A percentile compares a stretch with the other conserved stretches of the same genome.
phyloP scores from a whole-genome alignment of 2,888 invertebrate genomes.

The Carabus problematicus region DNA sequence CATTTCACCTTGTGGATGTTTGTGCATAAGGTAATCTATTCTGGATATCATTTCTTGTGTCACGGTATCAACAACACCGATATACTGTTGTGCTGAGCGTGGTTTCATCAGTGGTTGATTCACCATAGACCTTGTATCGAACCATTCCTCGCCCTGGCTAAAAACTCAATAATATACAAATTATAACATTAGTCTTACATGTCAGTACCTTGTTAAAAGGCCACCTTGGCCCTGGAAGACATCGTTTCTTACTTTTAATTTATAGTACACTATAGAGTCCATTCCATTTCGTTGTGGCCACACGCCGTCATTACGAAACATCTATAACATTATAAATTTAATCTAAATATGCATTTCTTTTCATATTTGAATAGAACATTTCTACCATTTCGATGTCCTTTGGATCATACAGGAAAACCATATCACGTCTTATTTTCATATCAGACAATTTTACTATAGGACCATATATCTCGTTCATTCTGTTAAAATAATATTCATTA shows the following conservation, averaged over 20 bases:
- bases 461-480: constrained; percentile 55
- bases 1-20: constrained; percentile 48
- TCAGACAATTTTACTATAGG: constrained; percentile 54
- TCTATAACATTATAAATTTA: constrained; percentile 50
- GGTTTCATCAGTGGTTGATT: constrained; percentile 65
- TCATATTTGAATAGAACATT: no score
- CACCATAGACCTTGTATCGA: constrained; percentile 61
- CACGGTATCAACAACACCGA: constrained; percentile 51
- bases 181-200: neutral
- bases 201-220: constrained; percentile 47
- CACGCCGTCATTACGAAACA: constrained; percentile 60
- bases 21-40: constrained; percentile 45
- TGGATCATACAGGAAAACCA: constrained; percentile 59
- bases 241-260: constrained; percentile 55
- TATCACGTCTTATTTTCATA: constrained; percentile 11
- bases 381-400: constrained; percentile 58
- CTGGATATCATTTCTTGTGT: constrained; percentile 50
- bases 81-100: constrained; percentile 52
- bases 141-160: constrained; percentile 66
- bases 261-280: constrained; percentile 57
- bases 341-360: neutral
- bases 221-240: constrained; percentile 58
- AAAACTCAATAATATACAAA: constrained; percentile 36
- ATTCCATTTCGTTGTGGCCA: constrained; percentile 60
- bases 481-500: neutral